These are phyloP conservation scores for Drosophila busckii DNA, from an alignment of 1,140 invertebrate genomes.

Conservation along the genomic window DNA sequence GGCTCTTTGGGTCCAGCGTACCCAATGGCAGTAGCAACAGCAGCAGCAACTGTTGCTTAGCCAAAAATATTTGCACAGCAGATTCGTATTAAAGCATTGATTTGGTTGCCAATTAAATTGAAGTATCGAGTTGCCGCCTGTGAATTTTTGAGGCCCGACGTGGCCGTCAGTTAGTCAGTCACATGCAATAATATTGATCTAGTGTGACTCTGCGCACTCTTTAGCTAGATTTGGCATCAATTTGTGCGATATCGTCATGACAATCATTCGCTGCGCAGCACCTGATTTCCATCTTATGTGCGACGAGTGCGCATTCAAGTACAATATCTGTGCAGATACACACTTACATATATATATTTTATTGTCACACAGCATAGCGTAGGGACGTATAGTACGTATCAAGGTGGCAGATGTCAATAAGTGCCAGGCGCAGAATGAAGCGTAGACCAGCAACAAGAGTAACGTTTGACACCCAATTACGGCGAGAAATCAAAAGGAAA, in stretches of 20 bases:
- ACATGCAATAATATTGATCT: conserved; percentile 68
- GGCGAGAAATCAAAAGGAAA: conserved; percentile 71
- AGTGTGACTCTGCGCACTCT: conserved; percentile 33
- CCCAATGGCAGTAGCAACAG: conserved; percentile 2
- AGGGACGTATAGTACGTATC: too few relatives aligned
- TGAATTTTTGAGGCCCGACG: conserved; percentile 36
- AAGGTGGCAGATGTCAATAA: conserved; percentile 71
- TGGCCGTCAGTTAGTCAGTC: conserved; percentile 13
- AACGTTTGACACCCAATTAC: conserved; percentile 72
- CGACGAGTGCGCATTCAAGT: conserved; percentile 23
- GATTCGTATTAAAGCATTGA: conserved; percentile 20
- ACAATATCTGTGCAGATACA: conserved; percentile 29
- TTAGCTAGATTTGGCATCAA: conserved; percentile 46
- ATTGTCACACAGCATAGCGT: too few relatives aligned
- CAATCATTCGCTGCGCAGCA: conserved; percentile 53
- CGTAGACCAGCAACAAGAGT: conserved; percentile 51
- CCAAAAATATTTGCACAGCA: conserved; percentile 20
- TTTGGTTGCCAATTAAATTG: conserved; percentile 33
- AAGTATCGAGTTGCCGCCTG: conserved; percentile 29
- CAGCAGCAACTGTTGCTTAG: conserved; percentile 14
- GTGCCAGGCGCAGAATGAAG: conserved; percentile 41
- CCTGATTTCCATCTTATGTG: conserved; percentile 63
- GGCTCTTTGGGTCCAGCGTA: conserved; percentile 35
- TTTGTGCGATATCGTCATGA: conserved; percentile 61
- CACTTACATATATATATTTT: conserved; percentile 32